Evolutionary conservation across 2,113 vertebrate species (phyloP), one percentile per base, ranked within the genome.

Genomic region (Montifringilla adamsi): DNA sequence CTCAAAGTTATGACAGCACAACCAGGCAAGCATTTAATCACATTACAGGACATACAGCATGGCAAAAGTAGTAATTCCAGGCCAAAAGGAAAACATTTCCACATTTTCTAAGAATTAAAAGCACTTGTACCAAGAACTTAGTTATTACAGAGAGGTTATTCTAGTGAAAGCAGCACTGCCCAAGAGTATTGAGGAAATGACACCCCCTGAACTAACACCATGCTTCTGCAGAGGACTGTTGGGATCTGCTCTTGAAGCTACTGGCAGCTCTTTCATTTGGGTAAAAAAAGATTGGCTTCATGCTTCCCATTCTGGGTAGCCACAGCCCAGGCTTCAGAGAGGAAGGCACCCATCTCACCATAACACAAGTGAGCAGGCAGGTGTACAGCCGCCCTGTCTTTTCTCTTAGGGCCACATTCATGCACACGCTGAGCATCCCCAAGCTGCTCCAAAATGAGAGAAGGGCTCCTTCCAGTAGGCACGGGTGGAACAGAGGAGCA

Each of bases 11-110:
- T 87, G 94, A 89, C 70, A 96, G 55, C 66, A 69, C 55, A 78
- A 87, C 55, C 63, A 91, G 55, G 58, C 72, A 85, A 94, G 66
- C 22, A 33, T 92, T 96, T 94, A 94, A 93, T 93, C 89, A 85
- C 21, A 20, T 67, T 84, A 80, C 50, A 91, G 72, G 46, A 89
- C 72, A 84, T 44, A 58, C 16, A 66, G 26, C 31, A 89, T 70
- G 24, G 82, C 19, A 80, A 90, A 90, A 89, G 41, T 58, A 75
- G 63, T 16, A 27, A 83, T 91, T 84, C 33, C n/a, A 85, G 60
- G 16, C 37, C 73, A 88, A 95, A 89, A 86, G 47, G 15, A 47
- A 93, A 95, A 66, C 8, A 67, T 62, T 64, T 62, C 52, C 21
- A 77, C 1, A 2, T 63, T 88, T 94, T 76, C 58, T 56, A 83